Evolutionary conservation across 2,113 vertebrate genomes (phyloP).

Genomic region (Sinocyclocheilus anshuiensis): DNA sequence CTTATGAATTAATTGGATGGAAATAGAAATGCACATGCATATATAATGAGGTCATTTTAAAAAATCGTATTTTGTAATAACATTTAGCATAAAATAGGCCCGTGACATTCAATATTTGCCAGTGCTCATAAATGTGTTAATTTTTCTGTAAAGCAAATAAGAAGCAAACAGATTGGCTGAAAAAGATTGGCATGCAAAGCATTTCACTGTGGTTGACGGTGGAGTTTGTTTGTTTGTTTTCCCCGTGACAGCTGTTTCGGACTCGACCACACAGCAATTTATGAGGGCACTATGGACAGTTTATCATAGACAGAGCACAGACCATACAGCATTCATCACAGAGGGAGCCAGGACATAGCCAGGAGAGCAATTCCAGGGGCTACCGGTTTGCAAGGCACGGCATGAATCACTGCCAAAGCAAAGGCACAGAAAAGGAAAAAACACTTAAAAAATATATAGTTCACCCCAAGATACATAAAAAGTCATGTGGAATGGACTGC

Average conservation of each 20-base stretch:
- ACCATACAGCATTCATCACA: constrained; percentile 49
- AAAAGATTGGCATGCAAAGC: not conserved
- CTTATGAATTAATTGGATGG: constrained; percentile 29
- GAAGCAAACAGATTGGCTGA: constrained; percentile 38
- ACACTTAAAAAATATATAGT: constrained; percentile 26
- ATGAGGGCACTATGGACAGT: constrained; percentile 45
- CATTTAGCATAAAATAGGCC: constrained; percentile 25
- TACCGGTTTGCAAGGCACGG: constrained; percentile 23
- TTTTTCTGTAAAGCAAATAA: not conserved
- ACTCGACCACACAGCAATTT: constrained; percentile 47
- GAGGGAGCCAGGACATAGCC: constrained; percentile 24
- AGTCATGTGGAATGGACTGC: constrained; percentile 11
- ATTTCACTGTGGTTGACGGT: constrained; percentile 20
- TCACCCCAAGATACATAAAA: constrained; percentile 12
- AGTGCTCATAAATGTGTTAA: not conserved
- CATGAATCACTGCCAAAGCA: constrained; percentile 52
- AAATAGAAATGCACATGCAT: constrained; percentile 16
- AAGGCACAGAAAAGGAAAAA: constrained; percentile 20
- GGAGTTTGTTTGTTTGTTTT: constrained; percentile 42
- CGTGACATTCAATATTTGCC: not conserved
- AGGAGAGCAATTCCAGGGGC: constrained; percentile 45
- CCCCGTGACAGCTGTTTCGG: constrained; percentile 43
- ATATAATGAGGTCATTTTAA: constrained; percentile 35
- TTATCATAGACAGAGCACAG: constrained; percentile 48
- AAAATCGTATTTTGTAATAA: constrained; percentile 21